Conservation (phyloP, 1,140 invertebrate species). For the Sitophilus oryzae region DNA sequence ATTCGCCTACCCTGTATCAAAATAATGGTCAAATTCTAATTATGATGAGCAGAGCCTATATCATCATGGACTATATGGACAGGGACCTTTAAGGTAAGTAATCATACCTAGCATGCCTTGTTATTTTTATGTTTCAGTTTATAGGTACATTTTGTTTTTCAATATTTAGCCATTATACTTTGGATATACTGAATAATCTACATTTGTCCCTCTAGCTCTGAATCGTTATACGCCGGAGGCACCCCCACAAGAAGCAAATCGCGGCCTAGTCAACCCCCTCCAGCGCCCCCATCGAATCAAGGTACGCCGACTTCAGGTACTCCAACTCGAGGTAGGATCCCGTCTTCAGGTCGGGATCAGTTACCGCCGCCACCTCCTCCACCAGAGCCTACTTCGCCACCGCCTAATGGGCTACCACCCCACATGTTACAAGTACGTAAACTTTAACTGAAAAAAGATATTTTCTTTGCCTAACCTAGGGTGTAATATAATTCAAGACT, state of each 20-base stretch:
- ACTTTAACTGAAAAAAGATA: too few species aligned
- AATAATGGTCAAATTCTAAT: conserved; percentile 25
- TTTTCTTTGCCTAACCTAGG: too few species aligned
- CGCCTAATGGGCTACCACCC: conserved; percentile 46
- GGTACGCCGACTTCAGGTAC: conserved; percentile 66
- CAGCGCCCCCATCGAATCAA: conserved; percentile 72
- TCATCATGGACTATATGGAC: conserved; percentile 40
- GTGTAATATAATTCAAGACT: too few species aligned
- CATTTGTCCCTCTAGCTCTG: conserved; percentile 34
- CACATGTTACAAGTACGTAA: conserved; percentile 38
- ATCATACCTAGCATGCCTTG: neutral
- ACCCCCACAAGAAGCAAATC: conserved; percentile 55
- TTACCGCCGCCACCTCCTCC: conserved; percentile 82
- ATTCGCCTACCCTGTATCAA: conserved; percentile 40
- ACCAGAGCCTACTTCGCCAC: conserved; percentile 53
- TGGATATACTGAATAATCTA: neutral
- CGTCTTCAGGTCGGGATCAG: conserved; percentile 62
- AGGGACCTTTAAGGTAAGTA: conserved; percentile 30
- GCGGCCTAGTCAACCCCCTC: conserved; percentile 78
- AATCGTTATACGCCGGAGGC: conserved; percentile 45
- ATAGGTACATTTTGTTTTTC: too few species aligned
- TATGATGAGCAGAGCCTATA: conserved; percentile 42
- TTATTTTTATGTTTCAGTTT: neutral
- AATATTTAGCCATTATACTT: neutral
- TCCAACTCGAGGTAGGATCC: conserved; percentile 61